phyloP scores from a whole-genome alignment of 2,888 invertebrate genomes.

The Magallana nippona region DNA sequence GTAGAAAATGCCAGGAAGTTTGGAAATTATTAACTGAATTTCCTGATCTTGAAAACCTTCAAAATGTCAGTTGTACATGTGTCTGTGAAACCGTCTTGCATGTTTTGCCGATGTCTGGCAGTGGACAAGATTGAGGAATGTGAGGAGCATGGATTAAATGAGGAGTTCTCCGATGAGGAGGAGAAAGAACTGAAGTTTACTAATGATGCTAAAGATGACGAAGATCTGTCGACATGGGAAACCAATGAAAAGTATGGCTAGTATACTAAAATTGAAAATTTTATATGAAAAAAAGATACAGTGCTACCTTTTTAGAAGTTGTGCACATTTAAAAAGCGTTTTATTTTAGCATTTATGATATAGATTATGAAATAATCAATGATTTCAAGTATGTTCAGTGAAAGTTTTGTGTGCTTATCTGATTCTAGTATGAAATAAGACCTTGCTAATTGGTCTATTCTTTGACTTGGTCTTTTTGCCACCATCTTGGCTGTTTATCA shows the following conservation, averaged over 20 bases:
- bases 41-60: not conserved
- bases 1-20: no score
- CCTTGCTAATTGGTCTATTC: not conserved
- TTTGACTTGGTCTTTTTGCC: not conserved
- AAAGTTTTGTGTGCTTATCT: not conserved
- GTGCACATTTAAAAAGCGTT: no score
- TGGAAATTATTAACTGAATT: not conserved
- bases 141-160: conserved; percentile 1
- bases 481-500: not conserved
- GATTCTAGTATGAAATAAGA: not conserved
- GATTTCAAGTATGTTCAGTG: not conserved
- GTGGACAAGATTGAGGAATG: conserved; percentile 17
- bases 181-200: conserved; percentile 19
- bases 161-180: conserved; percentile 5
- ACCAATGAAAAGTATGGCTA: not conserved
- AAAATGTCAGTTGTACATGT: conserved; percentile 10
- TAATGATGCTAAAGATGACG: not conserved
- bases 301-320: no score
- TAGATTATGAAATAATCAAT: not conserved
- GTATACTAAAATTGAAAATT: no score
- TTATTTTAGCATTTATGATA: no score
- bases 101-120: conserved; percentile 27
- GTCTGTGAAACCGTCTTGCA: conserved; percentile 28
- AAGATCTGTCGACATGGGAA: not conserved
- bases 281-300: no score